Evolutionary conservation across 2,888 invertebrate genomes (phyloP), one percentile per base, ranked within the genome.

Genomic region (Anoplius nigerrimus): DNA sequence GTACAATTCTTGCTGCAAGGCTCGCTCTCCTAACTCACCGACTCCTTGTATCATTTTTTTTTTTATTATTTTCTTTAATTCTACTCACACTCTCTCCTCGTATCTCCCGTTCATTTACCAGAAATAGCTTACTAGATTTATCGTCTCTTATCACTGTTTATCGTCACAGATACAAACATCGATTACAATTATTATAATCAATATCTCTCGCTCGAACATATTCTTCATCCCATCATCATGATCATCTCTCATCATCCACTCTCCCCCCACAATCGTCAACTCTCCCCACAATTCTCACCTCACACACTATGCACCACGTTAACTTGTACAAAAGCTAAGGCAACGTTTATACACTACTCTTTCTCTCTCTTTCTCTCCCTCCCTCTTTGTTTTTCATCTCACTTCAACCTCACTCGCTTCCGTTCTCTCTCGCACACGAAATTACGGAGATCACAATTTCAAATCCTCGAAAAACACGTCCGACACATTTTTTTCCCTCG

Each of bases 311-410:
- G 46, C 72, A 65, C 51, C 65, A 48, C 59, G 62, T 73, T 75
- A 68, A 80, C 80, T 82, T 79, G 82, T 85, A 85, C 82, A 86
- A 86, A 86, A 84, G 82, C 85, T 86, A 86, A 86, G 86, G 86
- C 86, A 86, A 84, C 79, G 70, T 79, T 82, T 83, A 78, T 63
- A 66, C 71, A 69, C 71, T 69, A 71, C 70, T 63, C 16, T 45
- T 45, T 48, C 48, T 16, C 48, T n/a, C n/a, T 16, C 16, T 52
- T 24, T 52, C 24, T 56, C 27, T 43, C 61, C 46, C n/a, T 34
- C 18, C 8, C 24, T 6, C 51, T 51, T 51, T 42, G 8, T 42
- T 42, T n/a, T n/a, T n/a, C 42, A 6, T 13, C 13, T 42, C n/a
- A n/a, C 42, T 6, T 48, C 5, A 48, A 52, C 5, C 5, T 20